Evolutionary conservation across 2,888 invertebrate species (phyloP).

Genomic region (Latrodectus elegans): DNA sequence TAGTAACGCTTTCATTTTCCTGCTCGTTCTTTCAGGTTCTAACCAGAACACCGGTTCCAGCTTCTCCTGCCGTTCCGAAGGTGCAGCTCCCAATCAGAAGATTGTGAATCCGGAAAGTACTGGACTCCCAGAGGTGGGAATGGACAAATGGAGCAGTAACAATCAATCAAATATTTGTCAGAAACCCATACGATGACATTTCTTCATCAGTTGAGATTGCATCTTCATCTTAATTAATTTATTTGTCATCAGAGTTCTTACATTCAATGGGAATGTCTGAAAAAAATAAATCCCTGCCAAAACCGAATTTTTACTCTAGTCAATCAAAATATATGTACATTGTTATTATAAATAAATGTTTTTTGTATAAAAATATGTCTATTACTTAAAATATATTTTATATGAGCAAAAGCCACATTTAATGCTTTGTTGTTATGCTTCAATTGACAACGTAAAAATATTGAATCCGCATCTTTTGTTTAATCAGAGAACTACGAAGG

Average conservation of each 20-base stretch:
- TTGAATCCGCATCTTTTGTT: no score
- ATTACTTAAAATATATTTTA: no score
- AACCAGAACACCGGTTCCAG: slow-evolving; percentile 28
- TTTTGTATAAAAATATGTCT: slow-evolving; percentile 2
- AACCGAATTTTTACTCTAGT: slow-evolving; percentile 67
- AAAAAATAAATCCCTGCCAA: slow-evolving; percentile 55
- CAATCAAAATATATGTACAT: slow-evolving; percentile 62
- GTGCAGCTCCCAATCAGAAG: slow-evolving; percentile 22
- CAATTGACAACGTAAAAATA: no score
- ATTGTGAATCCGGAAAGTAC: slow-evolving; percentile 10
- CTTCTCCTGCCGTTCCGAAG: slow-evolving; percentile 43
- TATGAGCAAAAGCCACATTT: no score
- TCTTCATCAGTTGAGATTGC: slow-evolving; percentile 22
- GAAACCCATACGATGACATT: slow-evolving; percentile 55
- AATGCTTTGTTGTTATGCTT: no score
- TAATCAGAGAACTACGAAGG: no score
- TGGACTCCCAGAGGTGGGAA: slow-evolving; percentile 10
- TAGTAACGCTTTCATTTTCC: not conserved
- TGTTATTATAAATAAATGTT: slow-evolving; percentile 61
- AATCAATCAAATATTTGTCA: slow-evolving; percentile 48
- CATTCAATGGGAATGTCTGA: slow-evolving; percentile 40
- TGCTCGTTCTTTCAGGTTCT: slow-evolving; percentile 1
- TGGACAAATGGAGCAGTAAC: slow-evolving; percentile 51
- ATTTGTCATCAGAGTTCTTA: slow-evolving; percentile 27
- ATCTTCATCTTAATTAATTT: slow-evolving; percentile 52